phyloP scores from a whole-genome alignment of 1,140 invertebrate genomes.

The Drosophila funebris region DNA sequence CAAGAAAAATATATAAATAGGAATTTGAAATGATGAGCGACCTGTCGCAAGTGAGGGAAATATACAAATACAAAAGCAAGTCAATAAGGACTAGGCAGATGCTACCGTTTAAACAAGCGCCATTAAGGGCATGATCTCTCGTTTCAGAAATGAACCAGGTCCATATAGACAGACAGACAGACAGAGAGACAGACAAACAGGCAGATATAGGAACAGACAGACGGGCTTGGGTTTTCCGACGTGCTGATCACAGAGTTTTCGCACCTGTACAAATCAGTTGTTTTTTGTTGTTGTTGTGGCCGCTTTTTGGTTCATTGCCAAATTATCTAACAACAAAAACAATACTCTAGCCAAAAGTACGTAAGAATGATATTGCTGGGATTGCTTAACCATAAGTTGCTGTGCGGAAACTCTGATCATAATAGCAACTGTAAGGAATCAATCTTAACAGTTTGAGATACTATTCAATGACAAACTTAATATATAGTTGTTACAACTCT shows the following conservation, averaged over 20 bases:
- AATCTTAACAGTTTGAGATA: too few species aligned
- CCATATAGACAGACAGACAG: slow-evolving; percentile 13
- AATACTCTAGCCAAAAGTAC: slow-evolving; percentile 16
- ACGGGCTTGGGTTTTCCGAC: slow-evolving; percentile 29
- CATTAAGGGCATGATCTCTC: slow-evolving; percentile 42
- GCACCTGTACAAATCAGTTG: slow-evolving; percentile 72
- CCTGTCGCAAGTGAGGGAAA: slow-evolving; percentile 23
- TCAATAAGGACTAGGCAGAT: slow-evolving; percentile 5
- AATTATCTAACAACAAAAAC: slow-evolving; percentile 46
- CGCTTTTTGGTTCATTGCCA: slow-evolving; percentile 72
- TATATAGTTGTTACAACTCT: too few species aligned
- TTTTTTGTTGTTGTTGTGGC: slow-evolving; percentile 48
- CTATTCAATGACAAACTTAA: neutral
- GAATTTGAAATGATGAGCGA: slow-evolving; percentile 19
- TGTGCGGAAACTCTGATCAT: too few species aligned
- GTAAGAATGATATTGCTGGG: neutral
- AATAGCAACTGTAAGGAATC: too few species aligned
- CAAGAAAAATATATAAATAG: slow-evolving; percentile 30
- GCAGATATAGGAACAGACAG: slow-evolving; percentile 16
- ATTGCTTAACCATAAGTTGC: neutral
- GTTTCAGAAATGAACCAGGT: slow-evolving; percentile 11
- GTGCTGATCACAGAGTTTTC: slow-evolving; percentile 72
- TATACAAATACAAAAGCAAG: slow-evolving; percentile 1
- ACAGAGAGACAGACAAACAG: slow-evolving; percentile 18
- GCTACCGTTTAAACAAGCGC: neutral